A percentile compares a stretch with the other conserved stretches of the same genome.
Evolutionary conservation across 2,113 vertebrate species (phyloP).

Genomic region (Lepus europaeus): DNA sequence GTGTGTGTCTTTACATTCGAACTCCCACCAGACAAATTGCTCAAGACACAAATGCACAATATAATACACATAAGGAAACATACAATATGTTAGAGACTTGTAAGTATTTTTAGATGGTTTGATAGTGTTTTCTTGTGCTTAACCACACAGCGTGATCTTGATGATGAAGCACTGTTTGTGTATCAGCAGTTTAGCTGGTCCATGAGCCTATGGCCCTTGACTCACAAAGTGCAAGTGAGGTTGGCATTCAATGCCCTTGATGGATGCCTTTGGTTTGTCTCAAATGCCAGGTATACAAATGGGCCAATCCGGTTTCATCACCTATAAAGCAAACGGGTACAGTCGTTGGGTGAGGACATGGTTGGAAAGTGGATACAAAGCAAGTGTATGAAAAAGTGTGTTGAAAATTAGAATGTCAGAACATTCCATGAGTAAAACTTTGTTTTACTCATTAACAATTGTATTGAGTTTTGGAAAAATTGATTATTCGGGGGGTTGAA

Average conservation of each 20-base stretch:
- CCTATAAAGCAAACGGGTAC: neutral
- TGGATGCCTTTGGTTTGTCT: neutral
- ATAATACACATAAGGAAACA: too few species aligned
- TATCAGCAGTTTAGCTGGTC: neutral
- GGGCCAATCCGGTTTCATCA: neutral
- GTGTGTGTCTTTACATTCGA: neutral
- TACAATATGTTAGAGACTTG: neutral
- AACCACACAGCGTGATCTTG: neutral
- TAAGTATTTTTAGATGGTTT: slow-evolving; percentile 21
- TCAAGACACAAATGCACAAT: neutral
- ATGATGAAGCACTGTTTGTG: neutral
- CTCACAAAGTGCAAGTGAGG: neutral
- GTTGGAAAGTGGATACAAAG: neutral
- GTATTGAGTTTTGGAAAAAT: slow-evolving; percentile 15
- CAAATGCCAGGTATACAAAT: neutral
- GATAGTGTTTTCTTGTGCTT: slow-evolving; percentile 14
- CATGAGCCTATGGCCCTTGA: neutral
- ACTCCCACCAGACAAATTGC: neutral
- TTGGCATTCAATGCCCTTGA: neutral
- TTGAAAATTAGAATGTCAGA: neutral
- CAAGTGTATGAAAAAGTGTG: neutral
- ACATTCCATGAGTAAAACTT: neutral
- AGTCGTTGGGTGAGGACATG: too few species aligned
- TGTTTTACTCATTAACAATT: neutral
- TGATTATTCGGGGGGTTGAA: neutral